These are phyloP conservation scores for Drosophila takahashii DNA, from an alignment of 1,140 invertebrate genomes.

Conservation along the genomic window DNA sequence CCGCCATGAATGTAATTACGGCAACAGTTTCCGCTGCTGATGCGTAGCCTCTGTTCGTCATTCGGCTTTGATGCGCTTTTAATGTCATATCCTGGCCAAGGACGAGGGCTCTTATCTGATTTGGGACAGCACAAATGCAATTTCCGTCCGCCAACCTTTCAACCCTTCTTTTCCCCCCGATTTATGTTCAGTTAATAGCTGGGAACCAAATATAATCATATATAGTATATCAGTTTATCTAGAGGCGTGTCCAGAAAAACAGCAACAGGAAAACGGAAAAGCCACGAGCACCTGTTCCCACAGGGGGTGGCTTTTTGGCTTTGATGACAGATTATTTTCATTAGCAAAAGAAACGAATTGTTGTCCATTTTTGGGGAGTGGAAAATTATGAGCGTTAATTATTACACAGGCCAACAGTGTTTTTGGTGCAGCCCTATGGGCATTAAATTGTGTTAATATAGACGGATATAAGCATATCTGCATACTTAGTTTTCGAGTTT, in stretches of 20 bases:
- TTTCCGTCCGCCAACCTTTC: slow-evolving; percentile 62
- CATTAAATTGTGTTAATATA: no score
- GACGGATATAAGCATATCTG: no score
- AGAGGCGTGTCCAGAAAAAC: slow-evolving; percentile 10
- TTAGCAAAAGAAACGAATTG: slow-evolving; percentile 47
- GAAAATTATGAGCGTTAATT: slow-evolving; percentile 74
- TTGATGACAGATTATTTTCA: slow-evolving; percentile 84
- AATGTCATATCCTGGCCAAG: slow-evolving; percentile 71
- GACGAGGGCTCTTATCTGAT: slow-evolving; percentile 69
- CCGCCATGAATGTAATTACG: slow-evolving; percentile 67
- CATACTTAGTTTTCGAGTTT: no score
- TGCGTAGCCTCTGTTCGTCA: slow-evolving; percentile 12
- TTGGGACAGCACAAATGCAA: slow-evolving; percentile 76
- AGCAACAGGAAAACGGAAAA: slow-evolving; percentile 5
- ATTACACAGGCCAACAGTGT: no score
- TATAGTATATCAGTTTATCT: slow-evolving; percentile 2
- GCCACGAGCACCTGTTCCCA: slow-evolving; percentile 53
- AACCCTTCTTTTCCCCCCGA: slow-evolving; percentile 53
- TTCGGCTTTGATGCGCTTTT: slow-evolving; percentile 70
- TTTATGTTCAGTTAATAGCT: slow-evolving; percentile 81
- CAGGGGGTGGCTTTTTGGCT: slow-evolving; percentile 47
- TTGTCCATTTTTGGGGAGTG: slow-evolving; percentile 21
- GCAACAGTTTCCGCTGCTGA: slow-evolving; percentile 66
- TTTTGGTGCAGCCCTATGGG: no score
- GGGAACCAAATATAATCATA: slow-evolving; percentile 55